Evolutionary conservation across 2,113 vertebrate genomes (phyloP).

Genomic region (Pionites leucogaster): DNA sequence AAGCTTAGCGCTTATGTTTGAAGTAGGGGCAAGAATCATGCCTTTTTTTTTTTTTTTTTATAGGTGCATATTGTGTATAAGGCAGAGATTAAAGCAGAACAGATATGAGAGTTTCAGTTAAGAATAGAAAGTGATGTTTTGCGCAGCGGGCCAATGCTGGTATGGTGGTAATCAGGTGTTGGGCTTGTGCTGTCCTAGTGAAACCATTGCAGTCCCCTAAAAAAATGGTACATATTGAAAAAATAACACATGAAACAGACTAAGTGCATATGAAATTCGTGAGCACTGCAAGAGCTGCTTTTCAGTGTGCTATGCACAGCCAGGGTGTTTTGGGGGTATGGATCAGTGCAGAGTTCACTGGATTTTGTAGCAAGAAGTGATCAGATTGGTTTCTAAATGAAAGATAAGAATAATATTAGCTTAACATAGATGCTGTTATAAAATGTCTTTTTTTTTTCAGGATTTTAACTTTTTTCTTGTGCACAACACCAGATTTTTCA

Average conservation of each 20-base stretch:
- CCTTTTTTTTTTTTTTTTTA: neutral
- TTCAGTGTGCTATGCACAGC: neutral
- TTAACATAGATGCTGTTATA: neutral
- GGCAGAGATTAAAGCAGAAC: neutral
- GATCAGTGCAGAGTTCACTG: neutral
- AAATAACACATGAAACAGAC: constrained; percentile 45
- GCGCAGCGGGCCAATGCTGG: neutral
- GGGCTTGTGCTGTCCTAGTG: constrained; percentile 34
- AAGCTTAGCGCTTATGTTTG: neutral
- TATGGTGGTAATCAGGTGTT: constrained; percentile 61
- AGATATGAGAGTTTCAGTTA: neutral
- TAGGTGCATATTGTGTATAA: neutral
- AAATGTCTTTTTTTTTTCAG: neutral
- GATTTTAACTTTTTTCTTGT: neutral
- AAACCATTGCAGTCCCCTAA: constrained; percentile 15
- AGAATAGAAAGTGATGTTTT: constrained; percentile 11
- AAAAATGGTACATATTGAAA: constrained; percentile 54
- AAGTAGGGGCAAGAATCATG: accelerated
- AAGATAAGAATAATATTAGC: neutral
- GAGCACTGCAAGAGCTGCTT: neutral
- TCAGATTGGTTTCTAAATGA: neutral
- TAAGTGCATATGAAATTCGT: constrained; percentile 47
- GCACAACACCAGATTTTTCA: neutral
- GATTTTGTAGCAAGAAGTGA: neutral
- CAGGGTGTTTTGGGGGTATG: neutral